These are phyloP conservation scores for Opisthocomus hoazin DNA, from an alignment of 2,113 vertebrate species.

Conservation along the genomic window DNA sequence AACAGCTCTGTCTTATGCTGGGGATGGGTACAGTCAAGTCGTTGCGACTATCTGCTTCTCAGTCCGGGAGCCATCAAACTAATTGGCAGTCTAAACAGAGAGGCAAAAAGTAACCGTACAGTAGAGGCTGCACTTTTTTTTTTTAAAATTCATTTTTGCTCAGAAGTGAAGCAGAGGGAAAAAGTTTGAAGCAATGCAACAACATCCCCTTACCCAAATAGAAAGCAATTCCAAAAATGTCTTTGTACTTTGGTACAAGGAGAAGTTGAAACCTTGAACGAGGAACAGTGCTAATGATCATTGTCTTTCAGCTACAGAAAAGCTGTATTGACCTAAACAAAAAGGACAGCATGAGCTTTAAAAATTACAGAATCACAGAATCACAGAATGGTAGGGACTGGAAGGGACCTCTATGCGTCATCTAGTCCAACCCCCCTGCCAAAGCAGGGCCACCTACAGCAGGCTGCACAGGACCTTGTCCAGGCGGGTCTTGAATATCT, in stretches of 20 bases:
- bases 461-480: no score
- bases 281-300: neutral
- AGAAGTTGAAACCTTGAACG: neutral
- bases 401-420: no score
- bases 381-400: no score
- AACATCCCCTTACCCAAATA: neutral
- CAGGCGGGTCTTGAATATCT: no score
- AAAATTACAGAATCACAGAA: no score
- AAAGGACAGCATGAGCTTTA: neutral
- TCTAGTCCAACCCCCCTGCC: no score
- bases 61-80: neutral
- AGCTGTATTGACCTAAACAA: neutral
- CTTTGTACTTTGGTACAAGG: neutral
- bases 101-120: neutral
- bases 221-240: neutral
- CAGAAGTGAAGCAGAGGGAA: neutral
- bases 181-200: neutral
- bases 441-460: no score
- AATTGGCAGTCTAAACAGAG: neutral
- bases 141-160: neutral
- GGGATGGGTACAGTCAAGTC: neutral
- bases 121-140: neutral
- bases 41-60: neutral
- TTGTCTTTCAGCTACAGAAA: neutral
- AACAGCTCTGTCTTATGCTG: neutral